phyloP scores from a whole-genome alignment of 1,140 invertebrate genomes.

The Coboldia fuscipes region DNA sequence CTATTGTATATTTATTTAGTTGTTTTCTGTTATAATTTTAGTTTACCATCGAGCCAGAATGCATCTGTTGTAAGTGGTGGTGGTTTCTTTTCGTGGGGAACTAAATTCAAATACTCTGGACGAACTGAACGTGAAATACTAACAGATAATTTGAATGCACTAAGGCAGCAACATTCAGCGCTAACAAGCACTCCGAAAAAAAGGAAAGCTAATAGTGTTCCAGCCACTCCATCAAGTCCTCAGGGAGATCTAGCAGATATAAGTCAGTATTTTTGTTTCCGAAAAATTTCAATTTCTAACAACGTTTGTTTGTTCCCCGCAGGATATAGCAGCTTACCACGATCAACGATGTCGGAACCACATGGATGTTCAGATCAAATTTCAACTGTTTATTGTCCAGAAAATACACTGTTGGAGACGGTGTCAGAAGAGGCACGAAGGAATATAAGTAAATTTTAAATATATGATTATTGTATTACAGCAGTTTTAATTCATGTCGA shows the following conservation, averaged over 20 bases:
- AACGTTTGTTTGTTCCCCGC: constrained; percentile 4
- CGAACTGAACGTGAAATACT: constrained; percentile 73
- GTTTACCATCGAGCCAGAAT: constrained; percentile 67
- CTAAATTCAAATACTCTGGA: constrained; percentile 80
- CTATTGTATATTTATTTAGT: constrained; percentile 3
- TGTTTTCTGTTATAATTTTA: constrained; percentile 17
- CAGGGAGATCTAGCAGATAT: constrained; percentile 19
- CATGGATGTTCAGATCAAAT: constrained; percentile 20
- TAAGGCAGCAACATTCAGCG: constrained; percentile 26
- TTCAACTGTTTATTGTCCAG: constrained; percentile 24
- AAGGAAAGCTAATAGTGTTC: constrained; percentile 61
- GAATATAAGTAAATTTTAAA: constrained; percentile 1
- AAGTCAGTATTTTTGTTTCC: constrained; percentile 8
- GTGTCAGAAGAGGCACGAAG: constrained; percentile 30
- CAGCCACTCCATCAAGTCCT: constrained; percentile 64
- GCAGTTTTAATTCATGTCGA: neutral
- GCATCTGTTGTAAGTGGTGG: constrained; percentile 74
- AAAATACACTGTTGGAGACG: constrained; percentile 32
- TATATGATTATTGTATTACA: neutral
- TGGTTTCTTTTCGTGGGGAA: constrained; percentile 84
- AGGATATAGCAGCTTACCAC: constrained; percentile 64
- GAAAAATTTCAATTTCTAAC: neutral
- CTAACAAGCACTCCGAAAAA: constrained; percentile 34
- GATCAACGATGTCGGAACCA: constrained; percentile 55
- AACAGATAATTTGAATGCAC: constrained; percentile 30